Percentiles rank a stretch among this genome's conserved stretches.
These are phyloP conservation scores for Nilaparvata lugens DNA, from an alignment of 1,140 invertebrate species.

Conservation along the genomic window DNA sequence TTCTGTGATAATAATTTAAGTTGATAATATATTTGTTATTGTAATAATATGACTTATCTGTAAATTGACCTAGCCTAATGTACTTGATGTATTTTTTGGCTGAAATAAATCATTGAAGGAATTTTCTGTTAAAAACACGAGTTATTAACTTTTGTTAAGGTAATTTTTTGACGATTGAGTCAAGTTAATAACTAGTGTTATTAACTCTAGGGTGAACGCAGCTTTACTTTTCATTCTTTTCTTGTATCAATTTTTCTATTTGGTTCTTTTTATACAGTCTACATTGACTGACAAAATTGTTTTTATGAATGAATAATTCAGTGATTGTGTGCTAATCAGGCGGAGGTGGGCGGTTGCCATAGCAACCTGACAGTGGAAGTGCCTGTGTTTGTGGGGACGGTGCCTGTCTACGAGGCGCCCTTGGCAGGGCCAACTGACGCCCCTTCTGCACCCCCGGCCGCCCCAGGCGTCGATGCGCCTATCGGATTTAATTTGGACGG, in stretches of 20 bases:
- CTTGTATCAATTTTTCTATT: neutral
- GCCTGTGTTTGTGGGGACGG: slow-evolving; percentile 15
- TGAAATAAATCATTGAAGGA: no score
- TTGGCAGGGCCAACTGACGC: neutral
- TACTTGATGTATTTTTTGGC: no score
- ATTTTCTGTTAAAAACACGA: no score
- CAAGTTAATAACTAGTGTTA: no score
- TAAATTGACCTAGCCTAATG: no score
- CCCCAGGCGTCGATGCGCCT: neutral
- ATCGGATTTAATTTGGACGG: neutral
- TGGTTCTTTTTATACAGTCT: slow-evolving; percentile 6
- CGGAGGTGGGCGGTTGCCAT: slow-evolving; percentile 10
- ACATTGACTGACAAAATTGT: no score
- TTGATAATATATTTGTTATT: no score
- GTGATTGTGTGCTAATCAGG: no score
- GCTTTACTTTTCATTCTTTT: slow-evolving; percentile 28
- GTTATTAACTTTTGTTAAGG: no score
- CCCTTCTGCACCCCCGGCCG: neutral
- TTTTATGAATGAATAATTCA: no score
- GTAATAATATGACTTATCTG: no score
- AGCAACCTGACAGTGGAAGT: slow-evolving; percentile 3
- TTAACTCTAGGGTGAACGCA: slow-evolving; percentile 6
- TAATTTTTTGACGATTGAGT: slow-evolving; percentile 20
- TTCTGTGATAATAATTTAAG: no score
- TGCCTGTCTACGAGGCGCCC: slow-evolving; percentile 14